Evolutionary conservation across 2,888 invertebrate genomes (phyloP), one percentile per base, ranked within the genome.

Genomic region (Papilio elwesi): DNA sequence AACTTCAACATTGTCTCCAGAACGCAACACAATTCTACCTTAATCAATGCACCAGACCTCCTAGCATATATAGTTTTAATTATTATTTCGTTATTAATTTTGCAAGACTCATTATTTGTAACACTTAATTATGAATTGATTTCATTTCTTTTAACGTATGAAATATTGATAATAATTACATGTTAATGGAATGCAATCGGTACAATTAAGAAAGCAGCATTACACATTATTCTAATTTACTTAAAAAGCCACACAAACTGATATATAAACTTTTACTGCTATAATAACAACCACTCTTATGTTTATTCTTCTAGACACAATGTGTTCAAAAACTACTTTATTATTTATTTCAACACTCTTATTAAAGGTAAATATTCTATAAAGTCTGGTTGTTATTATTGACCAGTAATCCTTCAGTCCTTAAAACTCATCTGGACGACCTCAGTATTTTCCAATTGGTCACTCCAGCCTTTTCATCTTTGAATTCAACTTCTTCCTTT

Each of bases 261-360:
- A 73, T 73, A 73, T 73, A 73, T 73, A 73, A 73, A 68, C 64
- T 73, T 73, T 68, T 73, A 65, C 43, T 68, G 16, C 49, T 43
- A 67, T 43, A 16, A 16, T 55, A 16, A 26, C 11, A 36, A 48
- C 13, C 68, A 72, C 55, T 73, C 12, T 36, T 43, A 64, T 57
- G 64, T 57, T 63, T 16, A 49, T 52, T 11, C 16, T 36, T 26
- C 7, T 53, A 8, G 43, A 57, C 55, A 55, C 48, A 68, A 73
- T 73, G 73, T 73, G 64, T 26, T 49, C 49, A 48, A 65, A 65
- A 57, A 68, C 64, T 51, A 43, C 57, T 13, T 36, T 68, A 11
- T 6, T 73, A 57, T 68, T 55, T 9, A 36, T 73, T 68, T 55
- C 73, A 26, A 55, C 64, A 53, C 8, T 73, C 43, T 48, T 68